Evolutionary conservation across 2,113 vertebrate genomes (phyloP).

Genomic region (Alethe castanea): DNA sequence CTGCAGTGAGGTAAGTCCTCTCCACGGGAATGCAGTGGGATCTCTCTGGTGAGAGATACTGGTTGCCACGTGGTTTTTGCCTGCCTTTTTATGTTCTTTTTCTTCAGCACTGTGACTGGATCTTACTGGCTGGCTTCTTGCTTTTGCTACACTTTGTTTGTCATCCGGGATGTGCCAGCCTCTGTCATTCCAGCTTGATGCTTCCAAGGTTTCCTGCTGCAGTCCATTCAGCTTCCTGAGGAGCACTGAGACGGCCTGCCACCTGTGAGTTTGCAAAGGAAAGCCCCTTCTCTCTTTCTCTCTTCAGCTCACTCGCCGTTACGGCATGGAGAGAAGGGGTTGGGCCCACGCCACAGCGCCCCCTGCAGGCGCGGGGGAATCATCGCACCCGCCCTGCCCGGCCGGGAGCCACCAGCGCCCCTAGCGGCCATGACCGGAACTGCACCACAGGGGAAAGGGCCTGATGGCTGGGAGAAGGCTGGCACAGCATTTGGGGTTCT

Average conservation of each 20-base stretch:
- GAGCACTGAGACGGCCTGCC: no score
- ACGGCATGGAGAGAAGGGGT: no score
- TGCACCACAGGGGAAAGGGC: not conserved
- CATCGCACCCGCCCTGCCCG: not conserved
- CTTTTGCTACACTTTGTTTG: not conserved
- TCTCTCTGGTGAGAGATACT: not conserved
- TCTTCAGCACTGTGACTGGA: not conserved
- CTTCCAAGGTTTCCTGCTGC: not conserved
- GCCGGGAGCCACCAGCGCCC: not conserved
- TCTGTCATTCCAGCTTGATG: not conserved
- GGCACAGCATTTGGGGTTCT: rapidly evolving
- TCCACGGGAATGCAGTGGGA: rapidly evolving
- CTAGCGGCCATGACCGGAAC: not conserved
- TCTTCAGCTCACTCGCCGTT: not conserved
- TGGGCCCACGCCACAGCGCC: not conserved
- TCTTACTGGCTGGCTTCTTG: not conserved
- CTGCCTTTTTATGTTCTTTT: not conserved
- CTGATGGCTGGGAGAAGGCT: rapidly evolving
- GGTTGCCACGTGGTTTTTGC: rapidly evolving
- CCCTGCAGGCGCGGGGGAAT: not conserved
- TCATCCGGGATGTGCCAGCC: rapidly evolving
- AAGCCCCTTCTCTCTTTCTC: not conserved
- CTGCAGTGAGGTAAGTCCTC: not conserved
- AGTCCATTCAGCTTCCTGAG: not conserved
- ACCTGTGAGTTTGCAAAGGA: not conserved